A percentile compares a stretch with the other conserved stretches of the same genome.
Evolutionary conservation across 1,140 invertebrate genomes (phyloP).

Genomic region (Heliconius eleuchia): DNA sequence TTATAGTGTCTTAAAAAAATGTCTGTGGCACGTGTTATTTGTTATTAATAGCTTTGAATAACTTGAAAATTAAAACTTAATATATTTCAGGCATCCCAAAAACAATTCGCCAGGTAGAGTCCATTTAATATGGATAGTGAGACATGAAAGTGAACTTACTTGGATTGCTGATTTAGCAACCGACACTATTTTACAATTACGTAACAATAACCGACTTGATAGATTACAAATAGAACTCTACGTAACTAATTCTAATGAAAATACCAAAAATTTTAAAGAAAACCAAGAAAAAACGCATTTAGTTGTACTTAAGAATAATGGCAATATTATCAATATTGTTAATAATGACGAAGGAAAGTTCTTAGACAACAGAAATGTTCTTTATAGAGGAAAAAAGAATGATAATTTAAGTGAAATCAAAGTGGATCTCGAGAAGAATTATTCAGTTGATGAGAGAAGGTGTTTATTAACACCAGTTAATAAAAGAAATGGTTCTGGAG

Average conservation of each 20-base stretch:
- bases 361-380: background rate
- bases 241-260: conserved; percentile 59
- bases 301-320: conserved; percentile 62
- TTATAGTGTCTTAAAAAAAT: no score
- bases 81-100: conserved; percentile 60
- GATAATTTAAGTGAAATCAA: background rate
- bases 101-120: conserved; percentile 59
- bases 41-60: no score
- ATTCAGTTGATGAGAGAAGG: conserved; percentile 50
- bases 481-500: conserved; percentile 44
- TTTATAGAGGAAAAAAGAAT: background rate
- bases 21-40: no score
- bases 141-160: conserved; percentile 61
- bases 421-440: background rate
- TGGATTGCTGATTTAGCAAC: conserved; percentile 65
- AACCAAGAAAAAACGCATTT: conserved; percentile 47
- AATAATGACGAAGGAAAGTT: conserved; percentile 25
- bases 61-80: background rate
- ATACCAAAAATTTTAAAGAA: conserved; percentile 29
- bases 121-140: conserved; percentile 72
- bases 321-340: conserved; percentile 47
- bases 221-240: conserved; percentile 71
- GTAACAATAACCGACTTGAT: conserved; percentile 68
- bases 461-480: conserved; percentile 60
- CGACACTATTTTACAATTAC: conserved; percentile 56